Base-by-base conservation (phyloP, 1,140 invertebrate genomes). In the Drosophila obscura region DNA sequence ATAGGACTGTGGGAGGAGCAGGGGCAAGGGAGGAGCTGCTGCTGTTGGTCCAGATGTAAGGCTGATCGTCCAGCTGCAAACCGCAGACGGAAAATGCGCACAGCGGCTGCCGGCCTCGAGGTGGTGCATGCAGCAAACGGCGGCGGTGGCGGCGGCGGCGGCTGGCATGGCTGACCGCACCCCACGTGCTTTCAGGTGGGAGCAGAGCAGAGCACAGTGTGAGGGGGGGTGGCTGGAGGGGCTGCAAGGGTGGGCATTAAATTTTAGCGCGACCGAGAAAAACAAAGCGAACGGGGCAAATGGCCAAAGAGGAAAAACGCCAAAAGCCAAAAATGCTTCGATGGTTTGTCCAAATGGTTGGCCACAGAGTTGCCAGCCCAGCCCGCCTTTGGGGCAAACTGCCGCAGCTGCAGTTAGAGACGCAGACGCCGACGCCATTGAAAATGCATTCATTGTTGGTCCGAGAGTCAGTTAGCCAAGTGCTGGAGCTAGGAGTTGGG, bases 361-460 rank as follows among this genome's bases (percentile, higher is more conserved):
- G 80, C 80, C 74, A 65, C 65, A 80, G 60, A 31, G 31, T 31
- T 31, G 31, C 35, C 35, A 11, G 35, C 11, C 11, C 35, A 4
- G 11, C 4, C 26, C 35, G 80, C 80, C 76, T 79, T 84, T 83
- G 68, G 81, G 82, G 35, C 35, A 39, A 28, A 39, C 35, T 39
- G 35, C 82, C 66, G 82, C 82, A 87, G 82, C 78, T 79, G 83
- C 75, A 80, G 65, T 65, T 82, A 59, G 66, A 82, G 62, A 66
- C 69, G 57, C 72, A 77, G 61, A 73, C 75, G 82, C 82, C 82
- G 61, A 73, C 75, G 82, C 82, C 82, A 87, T 88, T 87, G 82
- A 87, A 87, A 85, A 81, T 81, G 68, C 68, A 45, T 69, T 74
- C 67, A 58, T 64, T 81, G 65, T 63, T 63, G 80, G 41, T 49